These are phyloP conservation scores for Tethea ocularis DNA, from an alignment of 2,888 invertebrate genomes.

Conservation along the genomic window DNA sequence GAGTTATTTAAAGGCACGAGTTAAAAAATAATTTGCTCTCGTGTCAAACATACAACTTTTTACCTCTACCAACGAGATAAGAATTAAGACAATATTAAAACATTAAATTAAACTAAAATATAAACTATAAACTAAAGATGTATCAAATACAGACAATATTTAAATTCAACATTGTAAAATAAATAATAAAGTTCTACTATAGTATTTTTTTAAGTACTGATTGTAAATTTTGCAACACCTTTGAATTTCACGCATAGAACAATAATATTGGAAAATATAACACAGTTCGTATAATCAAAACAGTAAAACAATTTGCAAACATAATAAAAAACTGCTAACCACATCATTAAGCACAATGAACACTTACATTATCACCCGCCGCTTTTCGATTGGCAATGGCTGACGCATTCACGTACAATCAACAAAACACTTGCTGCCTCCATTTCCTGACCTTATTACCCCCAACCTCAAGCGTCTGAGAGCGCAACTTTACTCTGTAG, in stretches of 20 bases:
- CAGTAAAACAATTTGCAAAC: conserved; percentile 1
- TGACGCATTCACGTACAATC: conserved; percentile 11
- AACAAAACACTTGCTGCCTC: conserved; percentile 16
- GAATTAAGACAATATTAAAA: no score
- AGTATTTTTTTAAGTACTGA: no score
- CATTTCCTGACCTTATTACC: conserved; percentile 18
- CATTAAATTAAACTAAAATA: no score
- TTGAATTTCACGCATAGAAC: background rate
- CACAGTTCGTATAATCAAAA: background rate
- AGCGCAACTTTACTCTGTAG: background rate
- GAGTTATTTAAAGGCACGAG: no score
- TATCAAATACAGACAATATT: no score
- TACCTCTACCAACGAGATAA: no score
- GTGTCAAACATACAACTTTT: no score
- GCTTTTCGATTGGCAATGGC: conserved; percentile 2
- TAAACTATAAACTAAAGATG: no score
- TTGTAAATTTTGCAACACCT: no score
- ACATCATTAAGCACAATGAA: background rate
- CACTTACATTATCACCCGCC: background rate
- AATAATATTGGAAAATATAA: background rate
- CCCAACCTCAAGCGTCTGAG: conserved; percentile 4
- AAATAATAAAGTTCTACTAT: no score
- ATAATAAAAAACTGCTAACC: background rate
- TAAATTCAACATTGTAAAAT: no score
- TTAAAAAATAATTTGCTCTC: no score